phyloP scores from a whole-genome alignment of 2,797 vertebrate genomes.

The Momotus momota region DNA sequence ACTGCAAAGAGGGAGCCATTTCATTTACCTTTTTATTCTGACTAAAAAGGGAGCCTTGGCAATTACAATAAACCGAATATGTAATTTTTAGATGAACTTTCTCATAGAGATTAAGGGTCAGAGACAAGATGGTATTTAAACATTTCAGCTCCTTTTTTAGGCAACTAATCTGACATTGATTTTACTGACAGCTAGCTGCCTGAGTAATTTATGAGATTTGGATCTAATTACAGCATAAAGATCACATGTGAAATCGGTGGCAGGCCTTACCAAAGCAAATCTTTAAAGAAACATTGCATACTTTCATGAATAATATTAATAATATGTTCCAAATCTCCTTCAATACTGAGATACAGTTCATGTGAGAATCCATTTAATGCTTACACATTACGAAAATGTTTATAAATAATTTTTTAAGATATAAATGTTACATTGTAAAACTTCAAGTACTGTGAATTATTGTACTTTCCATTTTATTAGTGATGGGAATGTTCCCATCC shows the following conservation, averaged over 20 bases:
- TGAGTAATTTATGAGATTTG: conserved; percentile 17
- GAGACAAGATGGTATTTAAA: conserved; percentile 1
- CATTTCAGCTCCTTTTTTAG: background rate
- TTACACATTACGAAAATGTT: background rate
- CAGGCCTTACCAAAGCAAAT: background rate
- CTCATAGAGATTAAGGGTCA: background rate
- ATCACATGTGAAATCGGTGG: background rate
- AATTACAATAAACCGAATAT: background rate
- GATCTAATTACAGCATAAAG: background rate
- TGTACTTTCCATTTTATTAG: background rate
- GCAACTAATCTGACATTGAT: background rate
- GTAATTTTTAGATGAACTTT: background rate
- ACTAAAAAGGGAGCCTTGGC: background rate
- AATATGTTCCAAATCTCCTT: background rate
- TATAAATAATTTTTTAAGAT: background rate
- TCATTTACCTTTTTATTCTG: background rate
- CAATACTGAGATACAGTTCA: background rate
- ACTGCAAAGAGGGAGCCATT: background rate
- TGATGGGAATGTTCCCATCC: background rate
- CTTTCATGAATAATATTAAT: background rate
- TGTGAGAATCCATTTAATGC: background rate
- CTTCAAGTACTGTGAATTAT: background rate
- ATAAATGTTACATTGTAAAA: background rate
- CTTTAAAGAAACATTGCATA: background rate
- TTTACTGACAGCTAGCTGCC: background rate